Base-by-base conservation (phyloP, 2,888 invertebrate species). In the Scaptomyza flava region DNA sequence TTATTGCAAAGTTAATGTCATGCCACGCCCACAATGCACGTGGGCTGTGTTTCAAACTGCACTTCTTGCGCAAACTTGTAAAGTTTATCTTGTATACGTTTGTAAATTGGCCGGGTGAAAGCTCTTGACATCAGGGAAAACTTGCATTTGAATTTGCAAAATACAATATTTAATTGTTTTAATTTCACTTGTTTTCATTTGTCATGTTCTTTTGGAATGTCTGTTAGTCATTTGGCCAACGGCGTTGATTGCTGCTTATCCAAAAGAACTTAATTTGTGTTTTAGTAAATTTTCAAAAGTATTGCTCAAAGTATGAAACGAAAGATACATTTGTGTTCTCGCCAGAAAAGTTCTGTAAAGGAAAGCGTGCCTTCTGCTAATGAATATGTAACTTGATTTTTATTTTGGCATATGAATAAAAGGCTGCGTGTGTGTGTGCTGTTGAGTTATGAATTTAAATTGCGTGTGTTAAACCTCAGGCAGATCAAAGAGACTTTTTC, bases 141-240 rank as follows among this genome's bases (percentile, higher is more conserved):
- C 51, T 66, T 77, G 51, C 53, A 68, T 68, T 71, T 68, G 47
- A 69, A 65, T 57, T 57, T 66, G 51, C 60, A 70, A 73, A 73
- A 81, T 89, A 61, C 79, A 84, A 77, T 71, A 89, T 85, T 79
- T 79, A 75, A 87, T 85, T 85, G 75, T 72, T 87, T 81, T 70
- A 68, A 79, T 84, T 72, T 65, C 53, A 52, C 50, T 67, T 67
- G 47, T 65, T 58, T 42, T 36, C 56, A 67, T 67, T 65, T 63
- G 48, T n/a, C 60, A 27, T 12, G 33, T 23, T n/a, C 20, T 43
- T 47, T 41, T 27, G 34, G 14, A 17, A 9, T 27, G 41, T 53
- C 30, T 57, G 47, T 38, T 43, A 47, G 58, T 11, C 60, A 58
- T 30, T 59, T 73, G 70, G 30, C 58, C 51, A 17, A 43, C 12